Evolutionary conservation across 2,888 invertebrate genomes (phyloP), one percentile per base, ranked within the genome.

Genomic region (Drosophila prostipennis): DNA sequence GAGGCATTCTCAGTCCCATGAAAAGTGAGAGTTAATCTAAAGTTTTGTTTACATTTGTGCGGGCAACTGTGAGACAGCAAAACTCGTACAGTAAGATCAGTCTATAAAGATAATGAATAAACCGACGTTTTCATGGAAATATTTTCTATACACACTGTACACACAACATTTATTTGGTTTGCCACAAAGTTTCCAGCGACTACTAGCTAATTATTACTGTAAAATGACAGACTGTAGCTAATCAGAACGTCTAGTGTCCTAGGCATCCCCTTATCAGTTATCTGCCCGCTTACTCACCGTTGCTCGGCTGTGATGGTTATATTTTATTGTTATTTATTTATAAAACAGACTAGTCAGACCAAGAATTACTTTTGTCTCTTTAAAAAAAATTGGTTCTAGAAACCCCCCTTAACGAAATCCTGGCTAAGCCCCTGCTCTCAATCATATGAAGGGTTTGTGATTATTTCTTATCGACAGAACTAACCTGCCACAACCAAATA

Each of bases 1-100:
- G 2, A 1, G 8, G 57, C 51, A 51, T 16, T 8, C 8, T 6
- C 10, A 10, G 16, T 1, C 11, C 2, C 34, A 36, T n/a, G 5
- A 13, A 54, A 55, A 36, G 16, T 7, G 36, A 55, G 11, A 53
- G 34, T 32, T 42, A 69, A 69, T 64, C 53, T 32, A 2, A 14
- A 1, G 29, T 19, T 46, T 19, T 69, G 48, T 69, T 56, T 48
- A 69, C 56, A 2, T 45, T 68, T 34, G 6, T 52, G 26, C 63
- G 14, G 10, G 16, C 23, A 16, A 49, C 19, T 49, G 11, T 63
- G 67, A 65, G 19, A 4, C 29, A 4, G 29, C 67, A 16, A 14
- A 3, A 51, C 1, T 29, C 6, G 13, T 16, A 37, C 42, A 32
- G 36, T 14, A 14, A 36, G 16, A 19, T n/a, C 6, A 8, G 42